phyloP scores from a whole-genome alignment of 2,888 invertebrate species.

The Mythimna pallens region DNA sequence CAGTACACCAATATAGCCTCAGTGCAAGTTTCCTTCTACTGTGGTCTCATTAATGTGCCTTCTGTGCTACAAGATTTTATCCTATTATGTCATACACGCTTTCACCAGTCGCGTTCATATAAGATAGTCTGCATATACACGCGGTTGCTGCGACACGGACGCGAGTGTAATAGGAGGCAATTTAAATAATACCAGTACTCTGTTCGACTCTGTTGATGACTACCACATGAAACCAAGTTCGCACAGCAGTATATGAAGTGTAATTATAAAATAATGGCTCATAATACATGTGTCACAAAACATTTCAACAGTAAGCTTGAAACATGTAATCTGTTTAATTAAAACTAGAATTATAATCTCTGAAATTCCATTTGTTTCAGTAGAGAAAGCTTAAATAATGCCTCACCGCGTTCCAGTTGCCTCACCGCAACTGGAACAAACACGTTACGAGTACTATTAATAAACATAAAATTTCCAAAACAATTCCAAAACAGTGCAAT shows the following conservation, averaged over 20 bases:
- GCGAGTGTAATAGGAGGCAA: slow-evolving; percentile 48
- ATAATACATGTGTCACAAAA: slow-evolving; percentile 3
- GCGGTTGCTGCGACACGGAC: slow-evolving; percentile 39
- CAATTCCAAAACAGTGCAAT: slow-evolving; percentile 54
- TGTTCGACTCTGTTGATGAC: slow-evolving; percentile 36
- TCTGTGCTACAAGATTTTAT: slow-evolving; percentile 27
- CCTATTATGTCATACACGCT: slow-evolving; percentile 33
- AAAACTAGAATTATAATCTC: slow-evolving; percentile 46
- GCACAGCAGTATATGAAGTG: slow-evolving; percentile 9
- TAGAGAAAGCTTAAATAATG: slow-evolving; percentile 40
- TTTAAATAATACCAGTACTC: slow-evolving; percentile 55
- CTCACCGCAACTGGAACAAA: slow-evolving; percentile 43
- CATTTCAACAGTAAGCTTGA: slow-evolving; percentile 23
- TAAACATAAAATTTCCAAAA: slow-evolving; percentile 57
- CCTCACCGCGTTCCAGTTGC: slow-evolving; percentile 45
- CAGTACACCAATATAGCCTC: background rate
- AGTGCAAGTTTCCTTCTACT: background rate
- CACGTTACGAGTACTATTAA: slow-evolving; percentile 41
- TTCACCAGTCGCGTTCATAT: slow-evolving; percentile 19
- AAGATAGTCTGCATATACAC: slow-evolving; percentile 45
- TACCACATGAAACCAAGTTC: slow-evolving; percentile 14
- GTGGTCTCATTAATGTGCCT: slow-evolving; percentile 36
- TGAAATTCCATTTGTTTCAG: slow-evolving; percentile 38
- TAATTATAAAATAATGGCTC: slow-evolving; percentile 16
- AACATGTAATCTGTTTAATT: slow-evolving; percentile 35